Conservation (phyloP, 2,888 invertebrate genomes). For the Anorthoa munda region DNA sequence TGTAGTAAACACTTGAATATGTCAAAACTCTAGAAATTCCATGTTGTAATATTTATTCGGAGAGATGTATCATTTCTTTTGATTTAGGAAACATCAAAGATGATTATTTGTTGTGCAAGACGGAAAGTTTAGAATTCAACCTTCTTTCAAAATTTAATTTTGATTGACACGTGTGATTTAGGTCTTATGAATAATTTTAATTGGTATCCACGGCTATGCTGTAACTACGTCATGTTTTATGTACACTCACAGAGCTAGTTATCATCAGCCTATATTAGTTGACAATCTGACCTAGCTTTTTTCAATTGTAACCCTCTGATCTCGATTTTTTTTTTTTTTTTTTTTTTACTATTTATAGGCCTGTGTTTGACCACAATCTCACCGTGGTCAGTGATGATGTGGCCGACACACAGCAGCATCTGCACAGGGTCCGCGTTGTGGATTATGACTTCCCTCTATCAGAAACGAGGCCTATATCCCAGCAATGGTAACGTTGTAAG, state of each 20-base stretch:
- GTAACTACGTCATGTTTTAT: background rate
- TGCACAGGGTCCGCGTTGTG: background rate
- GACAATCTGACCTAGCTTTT: background rate
- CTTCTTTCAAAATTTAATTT: background rate
- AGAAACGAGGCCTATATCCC: background rate
- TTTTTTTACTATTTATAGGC: too few relatives aligned
- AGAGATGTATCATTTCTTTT: conserved; percentile 26
- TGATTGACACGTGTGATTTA: background rate
- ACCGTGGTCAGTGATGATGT: too few relatives aligned
- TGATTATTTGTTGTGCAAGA: conserved; percentile 11
- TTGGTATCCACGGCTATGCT: background rate
- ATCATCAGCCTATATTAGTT: background rate
- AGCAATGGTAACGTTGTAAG: background rate
- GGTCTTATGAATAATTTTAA: background rate
- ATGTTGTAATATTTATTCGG: conserved; percentile 18
- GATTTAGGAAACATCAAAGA: background rate
- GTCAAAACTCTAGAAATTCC: conserved; percentile 43
- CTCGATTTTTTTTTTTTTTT: too few relatives aligned
- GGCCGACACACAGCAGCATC: too few relatives aligned
- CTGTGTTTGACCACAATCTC: too few relatives aligned
- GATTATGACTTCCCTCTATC: background rate
- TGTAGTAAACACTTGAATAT: conserved; percentile 55
- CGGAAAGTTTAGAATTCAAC: background rate
- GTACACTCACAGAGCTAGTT: background rate
- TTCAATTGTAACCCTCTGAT: background rate